phyloP scores from a whole-genome alignment of 2,888 invertebrate genomes.

The Pseudanteris insignis region DNA sequence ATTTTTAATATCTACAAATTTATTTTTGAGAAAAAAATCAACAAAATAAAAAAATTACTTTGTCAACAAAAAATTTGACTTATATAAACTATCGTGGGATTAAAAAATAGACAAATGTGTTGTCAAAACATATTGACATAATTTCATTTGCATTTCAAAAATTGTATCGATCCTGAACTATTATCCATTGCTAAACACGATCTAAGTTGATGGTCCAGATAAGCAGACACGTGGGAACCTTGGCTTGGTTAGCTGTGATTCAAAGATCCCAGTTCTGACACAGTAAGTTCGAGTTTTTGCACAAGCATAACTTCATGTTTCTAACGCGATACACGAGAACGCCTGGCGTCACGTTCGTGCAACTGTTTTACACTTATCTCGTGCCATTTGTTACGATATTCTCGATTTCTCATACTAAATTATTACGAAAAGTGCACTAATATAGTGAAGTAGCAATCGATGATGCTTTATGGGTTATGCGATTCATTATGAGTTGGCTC shows the following conservation, averaged over 20 bases:
- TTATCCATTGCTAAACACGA: no score
- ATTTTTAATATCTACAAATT: no score
- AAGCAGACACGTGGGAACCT: constrained; percentile 27
- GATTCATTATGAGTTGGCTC: no score
- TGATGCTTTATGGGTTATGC: constrained; percentile 1
- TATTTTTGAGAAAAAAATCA: no score
- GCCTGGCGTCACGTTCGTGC: constrained; percentile 15
- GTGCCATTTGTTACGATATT: constrained; percentile 25
- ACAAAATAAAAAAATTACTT: no score
- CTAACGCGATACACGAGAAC: constrained; percentile 12
- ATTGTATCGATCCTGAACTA: no score
- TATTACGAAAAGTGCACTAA: constrained; percentile 14
- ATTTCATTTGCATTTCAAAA: no score
- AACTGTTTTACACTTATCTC: constrained; percentile 25
- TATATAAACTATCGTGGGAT: no score
- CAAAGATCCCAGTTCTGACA: constrained; percentile 13
- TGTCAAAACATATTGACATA: no score
- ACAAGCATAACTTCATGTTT: constrained; percentile 14
- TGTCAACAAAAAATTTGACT: no score
- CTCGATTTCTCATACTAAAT: constrained; percentile 21
- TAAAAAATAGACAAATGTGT: no score
- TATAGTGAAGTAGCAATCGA: not conserved
- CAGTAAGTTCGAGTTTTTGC: constrained; percentile 10
- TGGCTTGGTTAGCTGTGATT: constrained; percentile 14
- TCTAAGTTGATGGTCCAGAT: constrained; percentile 17